A percentile compares a stretch with the other conserved stretches of the same genome.
Conservation (phyloP, 1,140 invertebrate genomes). For the Manduca sexta region DNA sequence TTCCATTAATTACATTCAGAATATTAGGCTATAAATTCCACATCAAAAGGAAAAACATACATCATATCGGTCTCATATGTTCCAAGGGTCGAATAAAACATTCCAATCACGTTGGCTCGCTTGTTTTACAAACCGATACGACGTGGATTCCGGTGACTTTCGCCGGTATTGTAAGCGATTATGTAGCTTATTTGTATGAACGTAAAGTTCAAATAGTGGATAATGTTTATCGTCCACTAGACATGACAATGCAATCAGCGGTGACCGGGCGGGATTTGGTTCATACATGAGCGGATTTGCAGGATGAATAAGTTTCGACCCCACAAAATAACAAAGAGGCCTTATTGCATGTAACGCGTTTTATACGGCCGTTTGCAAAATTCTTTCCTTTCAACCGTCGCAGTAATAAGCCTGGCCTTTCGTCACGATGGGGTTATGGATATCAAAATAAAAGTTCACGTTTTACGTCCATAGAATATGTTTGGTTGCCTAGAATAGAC, state of each 20-base stretch:
- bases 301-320: constrained; percentile 72
- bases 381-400: constrained; percentile 17
- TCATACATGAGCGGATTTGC: constrained; percentile 71
- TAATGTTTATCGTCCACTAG: constrained; percentile 30
- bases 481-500: no score
- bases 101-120: constrained; percentile 68
- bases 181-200: constrained; percentile 18
- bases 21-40: constrained; percentile 37
- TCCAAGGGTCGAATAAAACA: constrained; percentile 64
- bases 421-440: neutral
- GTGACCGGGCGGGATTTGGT: constrained; percentile 70
- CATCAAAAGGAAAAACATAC: constrained; percentile 61
- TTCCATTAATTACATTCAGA: constrained; percentile 16
- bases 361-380: constrained; percentile 61
- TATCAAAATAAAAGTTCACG: no score
- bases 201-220: constrained; percentile 20
- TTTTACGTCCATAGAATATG: no score
- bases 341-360: constrained; percentile 55
- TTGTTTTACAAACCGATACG: constrained; percentile 70
- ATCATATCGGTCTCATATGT: constrained; percentile 69
- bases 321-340: constrained; percentile 69
- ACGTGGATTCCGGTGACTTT: constrained; percentile 43
- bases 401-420: constrained; percentile 4
- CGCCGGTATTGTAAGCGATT: neutral
- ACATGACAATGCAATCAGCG: constrained; percentile 73